These are phyloP conservation scores for Puffinus mauretanicus DNA, from an alignment of 2,113 vertebrate genomes.

Conservation along the genomic window DNA sequence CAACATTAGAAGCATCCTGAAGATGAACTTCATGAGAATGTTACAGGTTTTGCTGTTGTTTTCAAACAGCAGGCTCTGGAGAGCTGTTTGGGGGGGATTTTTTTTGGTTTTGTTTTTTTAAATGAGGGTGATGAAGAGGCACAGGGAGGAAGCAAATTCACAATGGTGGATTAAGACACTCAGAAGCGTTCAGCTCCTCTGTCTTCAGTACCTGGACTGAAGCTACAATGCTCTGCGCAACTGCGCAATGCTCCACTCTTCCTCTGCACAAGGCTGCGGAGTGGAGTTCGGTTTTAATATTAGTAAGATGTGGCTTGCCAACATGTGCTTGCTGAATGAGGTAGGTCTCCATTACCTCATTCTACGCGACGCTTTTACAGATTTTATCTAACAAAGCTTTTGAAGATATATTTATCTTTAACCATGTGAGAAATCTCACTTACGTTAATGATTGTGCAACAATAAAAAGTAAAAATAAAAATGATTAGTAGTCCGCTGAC, in stretches of 20 bases:
- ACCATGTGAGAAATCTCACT: conserved; percentile 45
- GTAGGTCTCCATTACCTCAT: conserved; percentile 56
- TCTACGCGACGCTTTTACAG: not conserved
- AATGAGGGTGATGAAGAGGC: not conserved
- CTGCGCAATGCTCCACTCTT: not conserved
- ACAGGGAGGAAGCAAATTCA: not conserved
- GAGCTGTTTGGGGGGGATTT: not conserved
- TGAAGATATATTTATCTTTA: conserved; percentile 46
- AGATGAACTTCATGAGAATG: not conserved
- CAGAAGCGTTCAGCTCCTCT: not conserved
- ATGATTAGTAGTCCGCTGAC: not conserved
- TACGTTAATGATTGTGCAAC: conserved; percentile 32
- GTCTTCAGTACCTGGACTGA: not conserved
- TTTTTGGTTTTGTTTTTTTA: not conserved
- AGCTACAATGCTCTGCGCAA: not conserved
- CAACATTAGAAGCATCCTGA: not conserved
- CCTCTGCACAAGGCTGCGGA: not conserved
- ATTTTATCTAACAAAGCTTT: conserved; percentile 37
- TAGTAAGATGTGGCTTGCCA: conserved; percentile 1
- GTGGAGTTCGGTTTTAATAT: not conserved
- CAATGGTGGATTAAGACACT: not conserved
- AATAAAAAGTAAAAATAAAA: conserved; percentile 56
- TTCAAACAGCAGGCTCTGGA: not conserved
- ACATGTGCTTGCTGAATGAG: conserved; percentile 38
- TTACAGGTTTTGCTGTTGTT: not conserved